Evolutionary conservation across 2,113 vertebrate genomes (phyloP).

Genomic region (Dromaius novaehollandiae): DNA sequence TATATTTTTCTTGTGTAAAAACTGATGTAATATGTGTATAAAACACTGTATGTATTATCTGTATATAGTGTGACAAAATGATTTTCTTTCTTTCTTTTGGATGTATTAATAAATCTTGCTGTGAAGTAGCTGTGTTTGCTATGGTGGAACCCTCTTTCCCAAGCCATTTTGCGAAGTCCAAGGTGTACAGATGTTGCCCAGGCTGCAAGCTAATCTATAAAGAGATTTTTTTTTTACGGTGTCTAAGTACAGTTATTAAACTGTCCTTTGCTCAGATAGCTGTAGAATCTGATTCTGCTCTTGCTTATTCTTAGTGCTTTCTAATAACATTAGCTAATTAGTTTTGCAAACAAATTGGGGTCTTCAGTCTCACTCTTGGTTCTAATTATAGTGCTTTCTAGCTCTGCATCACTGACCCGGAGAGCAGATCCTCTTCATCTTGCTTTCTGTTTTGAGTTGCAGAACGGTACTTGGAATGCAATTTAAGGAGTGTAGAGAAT

Average conservation of each 20-base stretch:
- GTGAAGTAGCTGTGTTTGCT: slow-evolving; percentile 87
- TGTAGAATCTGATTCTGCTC: slow-evolving; percentile 8
- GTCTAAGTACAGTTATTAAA: slow-evolving; percentile 38
- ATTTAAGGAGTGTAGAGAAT: not conserved
- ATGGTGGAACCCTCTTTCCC: slow-evolving; percentile 32
- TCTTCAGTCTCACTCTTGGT: slow-evolving; percentile 1
- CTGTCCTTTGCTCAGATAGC: slow-evolving; percentile 21
- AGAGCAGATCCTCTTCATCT: not conserved
- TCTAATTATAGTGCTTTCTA: slow-evolving; percentile 28
- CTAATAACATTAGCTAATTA: slow-evolving; percentile 56
- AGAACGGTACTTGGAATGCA: not conserved
- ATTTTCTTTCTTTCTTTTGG: slow-evolving; percentile 99
- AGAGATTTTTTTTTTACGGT: not conserved
- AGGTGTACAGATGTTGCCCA: not conserved
- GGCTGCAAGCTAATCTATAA: slow-evolving; percentile 7
- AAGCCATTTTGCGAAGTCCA: not conserved
- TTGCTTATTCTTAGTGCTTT: slow-evolving; percentile 38
- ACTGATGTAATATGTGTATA: slow-evolving; percentile 99
- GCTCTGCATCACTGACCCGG: not conserved
- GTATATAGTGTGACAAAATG: slow-evolving; percentile 99
- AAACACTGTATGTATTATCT: slow-evolving; percentile 99
- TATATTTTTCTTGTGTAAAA: slow-evolving; percentile 99
- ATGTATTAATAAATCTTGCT: slow-evolving; percentile 99
- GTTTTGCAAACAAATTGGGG: slow-evolving; percentile 13
- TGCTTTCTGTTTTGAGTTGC: not conserved